phyloP scores from a whole-genome alignment of 2,888 invertebrate species.

The Cosmia pyralina region DNA sequence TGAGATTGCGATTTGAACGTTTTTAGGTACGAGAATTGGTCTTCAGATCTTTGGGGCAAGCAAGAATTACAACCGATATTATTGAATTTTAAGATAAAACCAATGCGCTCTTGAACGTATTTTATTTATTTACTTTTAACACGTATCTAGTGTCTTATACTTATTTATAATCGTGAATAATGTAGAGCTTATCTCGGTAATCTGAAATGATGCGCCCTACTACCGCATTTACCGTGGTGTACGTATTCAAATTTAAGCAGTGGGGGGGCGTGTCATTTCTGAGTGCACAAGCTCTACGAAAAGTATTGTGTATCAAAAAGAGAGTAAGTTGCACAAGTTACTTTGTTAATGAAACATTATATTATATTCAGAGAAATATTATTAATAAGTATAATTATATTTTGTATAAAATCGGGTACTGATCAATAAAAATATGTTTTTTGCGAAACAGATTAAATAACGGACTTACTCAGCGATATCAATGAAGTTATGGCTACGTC shows the following conservation, averaged over 20 bases:
- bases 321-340: constrained; percentile 32
- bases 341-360: constrained; percentile 23
- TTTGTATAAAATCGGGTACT: neutral
- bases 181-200: too few species aligned
- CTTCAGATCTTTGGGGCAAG: neutral
- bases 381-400: constrained; percentile 1
- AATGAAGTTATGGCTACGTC: neutral
- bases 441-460: neutral
- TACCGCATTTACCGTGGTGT: too few species aligned
- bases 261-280: too few species aligned
- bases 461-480: neutral
- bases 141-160: neutral
- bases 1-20: too few species aligned
- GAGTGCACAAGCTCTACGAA: neutral
- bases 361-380: constrained; percentile 24
- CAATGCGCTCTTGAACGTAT: neutral
- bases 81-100: neutral
- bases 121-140: constrained; percentile 2
- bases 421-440: neutral
- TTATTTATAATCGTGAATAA: constrained; percentile 1
- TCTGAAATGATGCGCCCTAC: too few species aligned
- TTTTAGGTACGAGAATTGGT: too few species aligned
- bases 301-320: neutral
- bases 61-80: neutral
- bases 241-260: too few species aligned